Base-by-base conservation (phyloP, 2,888 invertebrate species). In the Nymphalis c-album region DNA sequence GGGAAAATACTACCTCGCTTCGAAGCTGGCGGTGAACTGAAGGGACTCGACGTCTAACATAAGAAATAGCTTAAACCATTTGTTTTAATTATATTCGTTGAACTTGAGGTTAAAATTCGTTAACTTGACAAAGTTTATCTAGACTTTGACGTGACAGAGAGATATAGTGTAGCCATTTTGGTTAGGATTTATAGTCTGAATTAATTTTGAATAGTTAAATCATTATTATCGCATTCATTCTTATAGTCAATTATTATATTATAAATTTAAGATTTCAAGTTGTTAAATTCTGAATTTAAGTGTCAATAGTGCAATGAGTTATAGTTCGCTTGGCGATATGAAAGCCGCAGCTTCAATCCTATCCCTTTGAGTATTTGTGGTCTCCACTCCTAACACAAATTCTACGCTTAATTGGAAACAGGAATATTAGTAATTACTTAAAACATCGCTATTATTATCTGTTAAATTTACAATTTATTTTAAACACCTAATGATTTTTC, bases 21-120 rank as follows among this genome's bases (percentile, higher is more conserved):
- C 84, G 79, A 79, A 77, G 82, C 81, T 83, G 78, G 76, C 81
- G 83, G 80, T 78, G 78, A 81, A 88, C 88, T 88, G 88, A 88
- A 77, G 81, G 80, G 78, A 76, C 77, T 75, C 73, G 76, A 78
- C 77, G 67, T 67, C 69, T 64, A 64, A 61, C 69, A 50, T 45
- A 48, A 57, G 35, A 57, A 57, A 57, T n/a, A 57, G 18, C 40
- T 57, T 40, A 18, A 57, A 68, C 59, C 63, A 58, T 20, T 64
- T 50, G 50, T 53, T 64, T 55, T 69, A 67, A 67, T 64, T 51
- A 50, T 68, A 35, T 68, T 57, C 58, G 26, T 20, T 35, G 59
- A 59, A 64, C 60, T 62, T 63, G 48, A 61, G 63, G 61, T 40
- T 40, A 18, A 57, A 40, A 40, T 57, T 40, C 18, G 57, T 40